Conservation (phyloP, 2,113 vertebrate species). For the Jacana jacana region DNA sequence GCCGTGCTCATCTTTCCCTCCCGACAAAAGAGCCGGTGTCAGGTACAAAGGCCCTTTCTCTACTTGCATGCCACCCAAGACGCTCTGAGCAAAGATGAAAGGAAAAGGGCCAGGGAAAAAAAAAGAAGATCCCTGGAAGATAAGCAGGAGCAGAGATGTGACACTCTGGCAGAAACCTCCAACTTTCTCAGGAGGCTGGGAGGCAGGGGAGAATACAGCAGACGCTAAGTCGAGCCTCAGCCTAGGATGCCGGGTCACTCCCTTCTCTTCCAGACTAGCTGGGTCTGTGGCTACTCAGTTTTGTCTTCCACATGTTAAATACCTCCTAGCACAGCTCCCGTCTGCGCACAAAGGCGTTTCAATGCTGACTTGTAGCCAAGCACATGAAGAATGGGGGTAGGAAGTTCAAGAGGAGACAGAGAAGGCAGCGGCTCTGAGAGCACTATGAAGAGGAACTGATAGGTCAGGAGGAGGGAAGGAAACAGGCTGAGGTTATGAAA, state of each 20-base stretch:
- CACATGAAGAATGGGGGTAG: background rate
- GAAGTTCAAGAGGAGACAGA: constrained; percentile 34
- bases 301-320: background rate
- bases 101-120: background rate
- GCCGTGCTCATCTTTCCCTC: background rate
- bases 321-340: constrained; percentile 9
- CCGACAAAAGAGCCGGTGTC: background rate
- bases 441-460: background rate
- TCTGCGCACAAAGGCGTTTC: background rate
- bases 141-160: background rate
- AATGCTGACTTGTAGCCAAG: background rate
- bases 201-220: background rate
- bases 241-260: background rate
- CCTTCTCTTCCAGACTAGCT: background rate
- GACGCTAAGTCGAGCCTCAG: background rate
- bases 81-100: background rate
- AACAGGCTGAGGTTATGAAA: constrained; percentile 4
- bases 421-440: background rate
- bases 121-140: background rate
- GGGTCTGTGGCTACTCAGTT: background rate
- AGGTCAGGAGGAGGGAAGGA: constrained; percentile 11
- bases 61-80: background rate
- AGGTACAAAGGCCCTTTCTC: background rate
- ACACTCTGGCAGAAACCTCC: background rate
- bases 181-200: background rate